phyloP scores from a whole-genome alignment of 2,797 vertebrate species.

The Ciconia nigra region DNA sequence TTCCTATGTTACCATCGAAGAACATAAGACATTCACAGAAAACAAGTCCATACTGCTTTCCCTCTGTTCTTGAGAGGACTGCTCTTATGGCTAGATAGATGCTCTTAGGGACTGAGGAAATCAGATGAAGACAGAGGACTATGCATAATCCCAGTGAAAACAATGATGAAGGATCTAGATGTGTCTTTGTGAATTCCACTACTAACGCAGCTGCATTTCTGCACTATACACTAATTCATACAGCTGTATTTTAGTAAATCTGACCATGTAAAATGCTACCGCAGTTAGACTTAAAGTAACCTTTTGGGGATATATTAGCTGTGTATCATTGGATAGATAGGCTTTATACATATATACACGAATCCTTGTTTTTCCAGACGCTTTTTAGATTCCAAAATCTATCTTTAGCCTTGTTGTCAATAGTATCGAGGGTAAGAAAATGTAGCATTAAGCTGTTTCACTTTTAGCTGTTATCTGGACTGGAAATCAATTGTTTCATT shows the following conservation, averaged over 20 bases:
- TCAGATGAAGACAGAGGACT: background rate
- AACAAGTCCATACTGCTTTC: background rate
- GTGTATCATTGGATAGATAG: background rate
- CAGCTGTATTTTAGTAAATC: background rate
- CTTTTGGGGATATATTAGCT: background rate
- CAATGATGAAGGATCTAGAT: background rate
- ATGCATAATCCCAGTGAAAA: background rate
- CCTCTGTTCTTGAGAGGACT: background rate
- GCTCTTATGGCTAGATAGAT: background rate
- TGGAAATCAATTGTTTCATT: slow-evolving; percentile 2
- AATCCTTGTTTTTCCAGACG: background rate
- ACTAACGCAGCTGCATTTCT: background rate
- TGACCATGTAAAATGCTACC: background rate
- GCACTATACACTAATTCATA: background rate
- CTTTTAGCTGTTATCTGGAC: background rate
- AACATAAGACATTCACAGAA: background rate
- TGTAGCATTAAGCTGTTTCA: background rate
- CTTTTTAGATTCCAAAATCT: background rate
- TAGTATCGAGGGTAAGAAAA: slow-evolving; percentile 3
- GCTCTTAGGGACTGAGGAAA: background rate
- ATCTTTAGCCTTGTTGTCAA: background rate
- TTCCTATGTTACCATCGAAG: background rate
- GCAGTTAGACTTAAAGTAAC: background rate
- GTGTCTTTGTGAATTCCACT: background rate
- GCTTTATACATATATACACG: background rate